Evolutionary conservation across 2,113 vertebrate species (phyloP).

Genomic region (Neopipo cinnamomea): DNA sequence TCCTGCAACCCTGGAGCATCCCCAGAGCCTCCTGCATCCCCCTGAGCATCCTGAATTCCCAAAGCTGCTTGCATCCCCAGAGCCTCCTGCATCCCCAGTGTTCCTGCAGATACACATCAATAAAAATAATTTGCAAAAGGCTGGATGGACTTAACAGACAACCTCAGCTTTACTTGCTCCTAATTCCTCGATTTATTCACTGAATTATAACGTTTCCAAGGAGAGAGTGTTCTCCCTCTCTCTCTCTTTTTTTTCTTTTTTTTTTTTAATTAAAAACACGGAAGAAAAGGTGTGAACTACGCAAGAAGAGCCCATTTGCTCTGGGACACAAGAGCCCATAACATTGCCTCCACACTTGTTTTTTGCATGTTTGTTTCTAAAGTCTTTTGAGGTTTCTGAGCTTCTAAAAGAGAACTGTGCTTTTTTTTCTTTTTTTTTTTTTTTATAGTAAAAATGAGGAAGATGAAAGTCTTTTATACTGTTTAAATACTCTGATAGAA

Average conservation of each 20-base stretch:
- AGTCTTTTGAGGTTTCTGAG: background rate
- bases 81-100: background rate
- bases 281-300: background rate
- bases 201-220: background rate
- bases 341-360: background rate
- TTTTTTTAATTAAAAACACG: background rate
- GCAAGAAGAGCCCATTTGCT: background rate
- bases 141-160: fast-evolving
- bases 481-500: background rate
- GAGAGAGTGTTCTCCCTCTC: background rate
- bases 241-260: background rate
- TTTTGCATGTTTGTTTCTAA: background rate
- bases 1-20: background rate
- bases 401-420: background rate
- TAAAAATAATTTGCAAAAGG: background rate
- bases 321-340: background rate
- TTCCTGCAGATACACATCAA: background rate
- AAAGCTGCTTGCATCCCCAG: background rate
- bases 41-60: background rate
- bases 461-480: background rate
- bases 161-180: background rate
- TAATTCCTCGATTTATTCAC: background rate
- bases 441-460: background rate
- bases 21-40: background rate
- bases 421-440: background rate